A percentile compares a stretch with the other conserved stretches of the same genome.
Conservation (phyloP, 2,888 invertebrate species). For the Plagodis pulveraria region DNA sequence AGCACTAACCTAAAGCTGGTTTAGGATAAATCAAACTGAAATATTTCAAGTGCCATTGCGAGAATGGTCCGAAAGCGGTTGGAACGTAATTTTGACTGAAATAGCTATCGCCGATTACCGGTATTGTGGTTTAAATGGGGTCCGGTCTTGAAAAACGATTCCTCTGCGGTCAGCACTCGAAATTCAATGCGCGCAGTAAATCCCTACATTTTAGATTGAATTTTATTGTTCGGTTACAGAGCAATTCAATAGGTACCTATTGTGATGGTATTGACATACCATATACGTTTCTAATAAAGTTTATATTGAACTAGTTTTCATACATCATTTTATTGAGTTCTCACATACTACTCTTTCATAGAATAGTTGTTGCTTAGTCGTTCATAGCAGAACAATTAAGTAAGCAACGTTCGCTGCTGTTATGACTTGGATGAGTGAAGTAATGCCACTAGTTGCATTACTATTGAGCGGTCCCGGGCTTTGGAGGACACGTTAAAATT, state of each 20-base stretch:
- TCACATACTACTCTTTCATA: too few relatives aligned
- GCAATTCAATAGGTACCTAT: slow-evolving; percentile 24
- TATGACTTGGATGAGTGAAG: too few relatives aligned
- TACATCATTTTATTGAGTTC: too few relatives aligned
- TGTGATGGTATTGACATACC: too few relatives aligned
- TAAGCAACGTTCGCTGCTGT: too few relatives aligned
- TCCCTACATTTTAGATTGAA: slow-evolving; percentile 49
- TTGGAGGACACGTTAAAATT: too few relatives aligned
- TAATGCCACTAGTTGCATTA: too few relatives aligned
- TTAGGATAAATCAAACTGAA: slow-evolving; percentile 25
- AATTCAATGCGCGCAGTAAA: slow-evolving; percentile 45
- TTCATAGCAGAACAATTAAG: too few relatives aligned
- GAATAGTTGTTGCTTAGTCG: too few relatives aligned
- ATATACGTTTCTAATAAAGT: too few relatives aligned
- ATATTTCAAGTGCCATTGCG: slow-evolving; percentile 19
- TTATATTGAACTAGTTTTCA: too few relatives aligned
- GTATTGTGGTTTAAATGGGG: slow-evolving; percentile 66
- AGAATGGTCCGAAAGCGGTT: slow-evolving; percentile 43
- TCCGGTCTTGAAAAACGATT: slow-evolving; percentile 70
- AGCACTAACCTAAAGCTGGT: slow-evolving; percentile 9
- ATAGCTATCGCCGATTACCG: slow-evolving; percentile 58
- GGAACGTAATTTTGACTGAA: slow-evolving; percentile 50
- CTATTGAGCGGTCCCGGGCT: too few relatives aligned
- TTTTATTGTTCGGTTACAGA: slow-evolving; percentile 39
- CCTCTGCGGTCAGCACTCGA: slow-evolving; percentile 48